Percentiles rank a stretch among this genome's conserved stretches.
Conservation (phyloP, 2,888 invertebrate genomes). For the Ellobium chinense region DNA sequence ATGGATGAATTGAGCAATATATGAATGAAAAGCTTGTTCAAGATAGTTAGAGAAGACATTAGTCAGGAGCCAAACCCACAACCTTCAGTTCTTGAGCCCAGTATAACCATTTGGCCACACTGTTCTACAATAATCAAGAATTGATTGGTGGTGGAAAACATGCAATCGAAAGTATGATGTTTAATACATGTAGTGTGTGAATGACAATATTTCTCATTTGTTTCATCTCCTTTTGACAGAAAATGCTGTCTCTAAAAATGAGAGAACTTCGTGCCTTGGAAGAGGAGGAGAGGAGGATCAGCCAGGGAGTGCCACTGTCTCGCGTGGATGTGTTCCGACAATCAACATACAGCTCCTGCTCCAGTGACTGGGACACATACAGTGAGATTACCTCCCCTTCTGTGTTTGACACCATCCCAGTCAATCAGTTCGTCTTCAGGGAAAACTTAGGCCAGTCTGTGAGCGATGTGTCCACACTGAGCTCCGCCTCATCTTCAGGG, state of each 20-base stretch:
- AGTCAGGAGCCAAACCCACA: too few species aligned
- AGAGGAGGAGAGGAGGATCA: conserved; percentile 57
- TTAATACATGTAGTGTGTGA: too few species aligned
- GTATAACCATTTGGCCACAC: too few species aligned
- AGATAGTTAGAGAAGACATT: too few species aligned
- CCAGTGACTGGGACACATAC: conserved; percentile 68
- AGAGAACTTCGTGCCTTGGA: conserved; percentile 63
- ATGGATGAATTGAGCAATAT: too few species aligned
- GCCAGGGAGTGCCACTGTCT: conserved; percentile 58
- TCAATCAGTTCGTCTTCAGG: conserved; percentile 46
- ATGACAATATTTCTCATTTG: too few species aligned
- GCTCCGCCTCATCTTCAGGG: not conserved
- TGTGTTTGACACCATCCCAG: conserved; percentile 49
- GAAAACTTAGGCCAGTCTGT: not conserved
- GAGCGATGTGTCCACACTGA: conserved; percentile 21
- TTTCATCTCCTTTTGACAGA: conserved; percentile 54
- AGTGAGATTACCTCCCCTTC: conserved; percentile 62
- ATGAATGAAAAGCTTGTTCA: too few species aligned
- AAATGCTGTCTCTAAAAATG: conserved; percentile 61
- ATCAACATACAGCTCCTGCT: conserved; percentile 58
- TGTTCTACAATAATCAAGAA: too few species aligned
- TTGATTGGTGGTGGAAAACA: too few species aligned
- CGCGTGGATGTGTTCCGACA: conserved; percentile 57
- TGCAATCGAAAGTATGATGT: too few species aligned
- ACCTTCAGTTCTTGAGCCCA: too few species aligned